Evolutionary conservation across 2,797 vertebrate genomes (phyloP).

Genomic region (Emydoidea blandingii): DNA sequence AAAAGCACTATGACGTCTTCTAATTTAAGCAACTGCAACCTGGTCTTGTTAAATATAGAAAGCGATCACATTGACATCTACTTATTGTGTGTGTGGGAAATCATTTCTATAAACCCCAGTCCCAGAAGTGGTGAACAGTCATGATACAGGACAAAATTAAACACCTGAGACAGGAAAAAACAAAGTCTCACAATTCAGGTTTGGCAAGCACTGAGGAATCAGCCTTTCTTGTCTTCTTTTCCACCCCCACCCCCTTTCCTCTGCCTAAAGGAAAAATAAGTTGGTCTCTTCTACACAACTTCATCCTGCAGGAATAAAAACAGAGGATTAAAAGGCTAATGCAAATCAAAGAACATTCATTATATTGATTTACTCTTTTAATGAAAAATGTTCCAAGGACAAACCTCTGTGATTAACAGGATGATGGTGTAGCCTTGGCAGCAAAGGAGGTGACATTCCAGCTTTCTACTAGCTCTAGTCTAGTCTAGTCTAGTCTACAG

Average conservation of each 20-base stretch:
- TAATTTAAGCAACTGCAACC: conserved; percentile 51
- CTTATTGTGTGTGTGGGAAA: neutral
- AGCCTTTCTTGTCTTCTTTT: neutral
- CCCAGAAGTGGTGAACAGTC: neutral
- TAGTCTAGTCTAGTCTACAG: neutral
- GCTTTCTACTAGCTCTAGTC: neutral
- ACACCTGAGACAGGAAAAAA: neutral
- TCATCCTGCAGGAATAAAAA: neutral
- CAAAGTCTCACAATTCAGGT: neutral
- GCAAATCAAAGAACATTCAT: neutral
- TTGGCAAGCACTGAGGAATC: neutral
- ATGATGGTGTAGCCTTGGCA: neutral
- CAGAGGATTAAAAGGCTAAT: fast-evolving
- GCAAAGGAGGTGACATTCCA: neutral
- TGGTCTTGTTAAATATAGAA: neutral
- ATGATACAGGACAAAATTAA: neutral
- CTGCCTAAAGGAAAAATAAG: neutral
- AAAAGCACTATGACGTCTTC: neutral
- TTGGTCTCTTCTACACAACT: neutral
- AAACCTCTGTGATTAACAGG: neutral
- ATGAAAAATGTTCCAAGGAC: neutral
- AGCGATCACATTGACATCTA: neutral
- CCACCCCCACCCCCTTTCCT: neutral
- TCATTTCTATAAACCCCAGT: neutral
- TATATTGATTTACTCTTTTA: neutral